Evolutionary conservation across 1,140 invertebrate species (phyloP), one percentile per base, ranked within the genome.

Genomic region (Ditylenchus dipsaci): DNA sequence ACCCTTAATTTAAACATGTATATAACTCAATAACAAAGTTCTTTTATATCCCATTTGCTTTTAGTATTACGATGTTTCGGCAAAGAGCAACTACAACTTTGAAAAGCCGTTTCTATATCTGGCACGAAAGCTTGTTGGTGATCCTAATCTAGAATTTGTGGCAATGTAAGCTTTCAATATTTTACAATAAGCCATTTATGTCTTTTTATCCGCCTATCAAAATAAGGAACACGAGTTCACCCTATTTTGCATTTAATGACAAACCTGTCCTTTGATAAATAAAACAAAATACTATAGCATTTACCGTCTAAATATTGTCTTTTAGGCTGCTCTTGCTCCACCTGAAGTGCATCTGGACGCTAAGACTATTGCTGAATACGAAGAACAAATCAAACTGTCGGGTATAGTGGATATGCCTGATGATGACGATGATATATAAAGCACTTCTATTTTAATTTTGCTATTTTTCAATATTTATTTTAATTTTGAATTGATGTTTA

Each of bases 1-100:
- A n/a, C n/a, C n/a, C n/a, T n/a, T n/a, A n/a, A n/a, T n/a, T n/a
- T n/a, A n/a, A n/a, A n/a, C n/a, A n/a, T n/a, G n/a, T n/a, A n/a
- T n/a, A n/a, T n/a, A n/a, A n/a, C n/a, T n/a, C n/a, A 79, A 82
- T 56, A 45, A 13, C 5, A 3, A 3, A 15, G 15, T 29, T n/a
- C 0, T 53, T 8, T 26, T 45, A 45, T 45, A n/a, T 45, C n/a
- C 19, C n/a, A 57, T 0, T 26, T 57, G n/a, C n/a, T 74, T 89
- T 56, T 86, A 97, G 92, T 99, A 99, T 88, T 99, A 98, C 82
- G 95, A 99, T 83, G 97, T 99, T 84, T 97, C 93, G 84, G 96
- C 96, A 13, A 99, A 98, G 84, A 95, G 92, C 81, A 99, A 99
- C 85, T 99, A 99, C 88, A 99, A 99, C 86, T 98, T 99, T 83